phyloP scores from a whole-genome alignment of 2,888 invertebrate species.

The Zaprionus lineosus region DNA sequence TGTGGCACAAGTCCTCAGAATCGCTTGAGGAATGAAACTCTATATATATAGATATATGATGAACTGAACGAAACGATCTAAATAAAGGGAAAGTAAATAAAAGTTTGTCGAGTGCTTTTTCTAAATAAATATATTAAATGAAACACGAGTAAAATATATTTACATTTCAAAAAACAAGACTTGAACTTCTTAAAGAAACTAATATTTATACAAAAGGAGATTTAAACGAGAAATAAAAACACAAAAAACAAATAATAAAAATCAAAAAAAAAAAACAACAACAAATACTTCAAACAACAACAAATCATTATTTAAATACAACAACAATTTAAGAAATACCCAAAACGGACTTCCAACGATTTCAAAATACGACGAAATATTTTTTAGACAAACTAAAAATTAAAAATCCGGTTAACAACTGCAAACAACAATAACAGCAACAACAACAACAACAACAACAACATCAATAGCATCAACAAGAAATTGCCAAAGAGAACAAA shows the following conservation, averaged over 20 bases:
- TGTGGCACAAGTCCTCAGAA: constrained; percentile 30
- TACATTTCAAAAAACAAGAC: constrained; percentile 63
- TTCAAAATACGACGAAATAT: constrained; percentile 80
- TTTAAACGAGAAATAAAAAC: constrained; percentile 8
- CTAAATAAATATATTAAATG: constrained; percentile 33
- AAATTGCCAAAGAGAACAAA: constrained; percentile 60
- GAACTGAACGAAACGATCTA: constrained; percentile 20
- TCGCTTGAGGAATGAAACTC: constrained; percentile 15
- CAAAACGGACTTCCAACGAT: constrained; percentile 82
- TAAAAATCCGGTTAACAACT: constrained; percentile 39
- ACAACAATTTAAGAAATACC: too few species aligned
- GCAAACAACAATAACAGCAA: constrained; percentile 24
- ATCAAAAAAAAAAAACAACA: constrained; percentile 11
- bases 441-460: constrained; percentile 31
- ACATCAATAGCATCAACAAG: constrained; percentile 22
- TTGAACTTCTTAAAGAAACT: constrained; percentile 68
- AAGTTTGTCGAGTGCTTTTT: too few species aligned
- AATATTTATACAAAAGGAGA: constrained; percentile 65
- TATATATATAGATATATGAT: constrained; percentile 10
- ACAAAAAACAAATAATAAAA: constrained; percentile 10
- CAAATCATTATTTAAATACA: too few species aligned
- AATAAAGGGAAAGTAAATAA: constrained; percentile 32
- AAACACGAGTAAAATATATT: constrained; percentile 47
- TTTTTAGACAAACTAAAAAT: constrained; percentile 49
- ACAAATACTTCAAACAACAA: constrained; percentile 27